Percentiles rank a stretch among this genome's conserved stretches.
Evolutionary conservation across 2,113 vertebrate species (phyloP).

Genomic region (Pteropus alecto): DNA sequence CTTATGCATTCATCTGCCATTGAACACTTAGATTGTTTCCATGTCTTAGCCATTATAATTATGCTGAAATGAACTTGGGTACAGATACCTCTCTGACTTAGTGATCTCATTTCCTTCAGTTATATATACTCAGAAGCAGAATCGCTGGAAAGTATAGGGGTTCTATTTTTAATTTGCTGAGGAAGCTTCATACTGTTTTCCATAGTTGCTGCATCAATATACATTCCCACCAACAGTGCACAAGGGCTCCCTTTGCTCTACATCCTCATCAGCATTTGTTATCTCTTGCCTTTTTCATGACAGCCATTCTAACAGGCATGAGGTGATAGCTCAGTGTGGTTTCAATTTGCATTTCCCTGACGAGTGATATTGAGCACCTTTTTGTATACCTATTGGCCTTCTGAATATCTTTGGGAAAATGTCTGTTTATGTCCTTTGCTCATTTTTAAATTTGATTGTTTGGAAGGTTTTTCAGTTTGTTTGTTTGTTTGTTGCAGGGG

Average conservation of each 20-base stretch:
- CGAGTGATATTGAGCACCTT: neutral
- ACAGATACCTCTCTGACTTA: neutral
- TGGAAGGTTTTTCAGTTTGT: neutral
- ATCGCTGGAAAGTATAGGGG: neutral
- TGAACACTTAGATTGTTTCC: neutral
- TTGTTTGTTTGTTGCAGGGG: too few species aligned
- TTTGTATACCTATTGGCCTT: neutral
- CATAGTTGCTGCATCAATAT: neutral
- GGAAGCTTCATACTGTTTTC: neutral
- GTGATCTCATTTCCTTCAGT: neutral
- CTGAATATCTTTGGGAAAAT: neutral
- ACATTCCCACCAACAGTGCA: neutral
- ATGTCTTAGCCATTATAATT: too few species aligned
- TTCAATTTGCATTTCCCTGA: neutral
- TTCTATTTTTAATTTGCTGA: neutral
- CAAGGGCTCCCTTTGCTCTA: neutral
- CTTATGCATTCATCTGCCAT: neutral
- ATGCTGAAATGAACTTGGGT: neutral
- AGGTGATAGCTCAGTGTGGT: neutral
- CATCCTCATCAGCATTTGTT: neutral
- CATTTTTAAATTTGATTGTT: neutral
- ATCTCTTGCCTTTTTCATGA: neutral
- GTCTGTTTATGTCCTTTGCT: neutral
- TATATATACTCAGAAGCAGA: neutral
- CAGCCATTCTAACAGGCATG: neutral